Evolutionary conservation across 2,797 vertebrate genomes (phyloP).

Genomic region (Clarias pachynema): DNA sequence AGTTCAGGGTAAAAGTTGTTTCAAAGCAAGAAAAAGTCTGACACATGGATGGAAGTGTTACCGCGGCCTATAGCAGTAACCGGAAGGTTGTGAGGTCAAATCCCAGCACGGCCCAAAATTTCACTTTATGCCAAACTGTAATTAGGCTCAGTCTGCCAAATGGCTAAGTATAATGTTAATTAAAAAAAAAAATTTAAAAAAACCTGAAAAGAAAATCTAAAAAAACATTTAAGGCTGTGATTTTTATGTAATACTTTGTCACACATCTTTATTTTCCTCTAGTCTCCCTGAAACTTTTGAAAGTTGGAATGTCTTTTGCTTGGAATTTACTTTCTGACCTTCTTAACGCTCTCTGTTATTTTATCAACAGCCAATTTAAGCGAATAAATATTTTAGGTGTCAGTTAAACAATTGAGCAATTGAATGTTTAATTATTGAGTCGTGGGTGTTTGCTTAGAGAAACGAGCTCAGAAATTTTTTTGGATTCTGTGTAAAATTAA

Average conservation of each 20-base stretch:
- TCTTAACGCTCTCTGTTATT: background rate
- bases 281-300: background rate
- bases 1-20: background rate
- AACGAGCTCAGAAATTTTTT: slow-evolving; percentile 58
- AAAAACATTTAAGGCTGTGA: too few relatives aligned
- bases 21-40: background rate
- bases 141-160: background rate
- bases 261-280: background rate
- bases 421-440: slow-evolving; percentile 78
- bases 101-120: background rate
- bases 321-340: background rate
- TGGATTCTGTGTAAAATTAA: slow-evolving; percentile 1
- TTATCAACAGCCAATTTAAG: slow-evolving; percentile 61
- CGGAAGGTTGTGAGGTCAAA: background rate
- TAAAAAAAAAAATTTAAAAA: background rate
- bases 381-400: slow-evolving; percentile 69
- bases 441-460: slow-evolving; percentile 70
- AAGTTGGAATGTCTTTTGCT: background rate
- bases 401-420: slow-evolving; percentile 75
- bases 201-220: too few relatives aligned
- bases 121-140: background rate
- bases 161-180: background rate
- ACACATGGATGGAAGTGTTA: background rate
- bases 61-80: background rate
- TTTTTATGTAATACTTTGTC: background rate